A percentile compares a stretch with the other conserved stretches of the same genome.
Conservation (phyloP, 2,797 vertebrate genomes). For the Thalassophryne amazonica region DNA sequence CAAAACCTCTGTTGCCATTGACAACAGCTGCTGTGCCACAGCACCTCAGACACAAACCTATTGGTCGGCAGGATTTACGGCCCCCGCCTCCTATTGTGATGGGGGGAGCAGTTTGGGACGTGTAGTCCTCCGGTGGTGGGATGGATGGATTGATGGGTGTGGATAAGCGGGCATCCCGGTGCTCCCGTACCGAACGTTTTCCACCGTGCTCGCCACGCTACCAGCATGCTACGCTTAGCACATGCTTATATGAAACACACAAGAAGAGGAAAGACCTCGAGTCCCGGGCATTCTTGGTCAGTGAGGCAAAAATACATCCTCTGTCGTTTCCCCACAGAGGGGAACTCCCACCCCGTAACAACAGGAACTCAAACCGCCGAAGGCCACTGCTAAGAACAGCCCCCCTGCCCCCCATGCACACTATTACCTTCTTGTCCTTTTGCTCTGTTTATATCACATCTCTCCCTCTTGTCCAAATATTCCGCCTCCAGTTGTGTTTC, state of each 20-base stretch:
- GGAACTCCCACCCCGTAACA: constrained; percentile 68
- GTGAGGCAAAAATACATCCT: constrained; percentile 76
- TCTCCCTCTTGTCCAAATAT: constrained; percentile 9
- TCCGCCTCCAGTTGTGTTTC: constrained; percentile 3
- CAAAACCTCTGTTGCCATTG: constrained; percentile 79
- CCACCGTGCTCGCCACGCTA: neutral
- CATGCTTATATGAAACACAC: constrained; percentile 9
- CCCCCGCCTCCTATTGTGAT: constrained; percentile 34
- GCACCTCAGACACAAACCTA: constrained; percentile 49
- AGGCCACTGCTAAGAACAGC: constrained; percentile 47
- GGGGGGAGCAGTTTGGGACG: constrained; percentile 67
- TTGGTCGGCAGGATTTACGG: constrained; percentile 61
- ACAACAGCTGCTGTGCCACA: constrained; percentile 73
- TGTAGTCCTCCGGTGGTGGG: constrained; percentile 57
- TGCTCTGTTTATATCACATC: constrained; percentile 17
- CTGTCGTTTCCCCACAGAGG: constrained; percentile 62
- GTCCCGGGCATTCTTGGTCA: constrained; percentile 56
- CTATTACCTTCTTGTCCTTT: constrained; percentile 41
- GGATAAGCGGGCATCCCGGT: constrained; percentile 22
- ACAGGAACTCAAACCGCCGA: constrained; percentile 69
- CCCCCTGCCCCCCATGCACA: neutral
- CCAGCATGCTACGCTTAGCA: neutral
- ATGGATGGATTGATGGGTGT: neutral
- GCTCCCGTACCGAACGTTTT: constrained; percentile 27
- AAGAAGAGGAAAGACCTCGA: constrained; percentile 39